Conservation (phyloP, 2,888 invertebrate species). For the Hirtodrosophila alboralis region DNA sequence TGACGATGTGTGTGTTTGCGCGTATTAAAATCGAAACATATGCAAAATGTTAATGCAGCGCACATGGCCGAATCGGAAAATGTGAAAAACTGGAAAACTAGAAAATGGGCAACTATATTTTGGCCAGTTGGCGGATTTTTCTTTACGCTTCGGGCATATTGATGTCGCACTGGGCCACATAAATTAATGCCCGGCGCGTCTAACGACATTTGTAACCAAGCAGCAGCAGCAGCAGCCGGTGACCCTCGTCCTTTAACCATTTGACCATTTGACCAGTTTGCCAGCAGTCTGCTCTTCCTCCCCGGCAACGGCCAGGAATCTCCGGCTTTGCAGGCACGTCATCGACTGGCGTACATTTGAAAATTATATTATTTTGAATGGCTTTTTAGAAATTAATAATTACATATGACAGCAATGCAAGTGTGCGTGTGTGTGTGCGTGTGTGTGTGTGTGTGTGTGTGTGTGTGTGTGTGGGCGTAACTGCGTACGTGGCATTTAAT, state of each 20-base stretch:
- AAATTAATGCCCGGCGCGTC: constrained; percentile 64
- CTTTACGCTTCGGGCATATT: constrained; percentile 67
- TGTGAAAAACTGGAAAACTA: constrained; percentile 3
- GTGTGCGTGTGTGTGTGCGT: constrained; percentile 1
- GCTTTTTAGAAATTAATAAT: constrained; percentile 80
- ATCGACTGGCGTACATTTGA: constrained; percentile 57
- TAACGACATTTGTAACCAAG: constrained; percentile 66
- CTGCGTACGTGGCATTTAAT: constrained; percentile 73
- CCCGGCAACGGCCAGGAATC: background rate
- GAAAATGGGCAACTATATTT: constrained; percentile 20
- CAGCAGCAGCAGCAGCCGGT: constrained; percentile 20
- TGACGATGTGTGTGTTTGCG: constrained; percentile 31
- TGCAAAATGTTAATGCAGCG: constrained; percentile 54
- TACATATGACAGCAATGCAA: constrained; percentile 64
- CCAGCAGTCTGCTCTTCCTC: constrained; percentile 2
- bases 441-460: constrained; percentile 1
- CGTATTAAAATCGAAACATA: constrained; percentile 69
- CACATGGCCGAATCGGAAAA: constrained; percentile 16
- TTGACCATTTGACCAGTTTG: constrained; percentile 45
- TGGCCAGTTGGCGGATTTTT: constrained; percentile 50
- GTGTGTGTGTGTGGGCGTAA: constrained; percentile 7
- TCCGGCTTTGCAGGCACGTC: constrained; percentile 52
- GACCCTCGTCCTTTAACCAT: constrained; percentile 38
- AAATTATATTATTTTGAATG: constrained; percentile 81
- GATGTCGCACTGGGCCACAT: constrained; percentile 58